phyloP scores from a whole-genome alignment of 2,113 vertebrate genomes.

The Catagonus wagneri region DNA sequence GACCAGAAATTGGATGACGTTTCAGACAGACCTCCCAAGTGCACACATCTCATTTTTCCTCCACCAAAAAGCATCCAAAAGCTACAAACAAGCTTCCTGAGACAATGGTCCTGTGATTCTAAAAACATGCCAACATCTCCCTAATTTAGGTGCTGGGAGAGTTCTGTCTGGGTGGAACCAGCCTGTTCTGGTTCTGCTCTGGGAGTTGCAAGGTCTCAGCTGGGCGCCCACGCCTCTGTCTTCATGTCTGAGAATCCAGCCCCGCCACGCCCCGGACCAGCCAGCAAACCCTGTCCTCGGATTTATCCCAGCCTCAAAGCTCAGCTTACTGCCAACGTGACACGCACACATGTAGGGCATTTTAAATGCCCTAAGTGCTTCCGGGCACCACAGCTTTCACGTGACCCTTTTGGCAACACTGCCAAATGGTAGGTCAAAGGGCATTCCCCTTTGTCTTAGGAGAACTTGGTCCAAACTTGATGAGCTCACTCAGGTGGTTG shows the following conservation, averaged over 20 bases:
- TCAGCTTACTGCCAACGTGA: background rate
- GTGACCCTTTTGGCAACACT: background rate
- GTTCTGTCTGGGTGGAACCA: background rate
- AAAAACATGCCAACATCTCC: background rate
- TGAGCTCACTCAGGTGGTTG: background rate
- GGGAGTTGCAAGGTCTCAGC: background rate
- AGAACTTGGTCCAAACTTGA: background rate
- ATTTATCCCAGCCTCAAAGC: background rate
- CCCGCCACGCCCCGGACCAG: too few species aligned
- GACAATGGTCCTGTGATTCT: background rate
- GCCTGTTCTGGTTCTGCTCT: background rate
- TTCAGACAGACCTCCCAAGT: slow-evolving; percentile 61
- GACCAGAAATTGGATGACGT: background rate
- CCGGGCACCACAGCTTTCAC: background rate
- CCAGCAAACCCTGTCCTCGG: background rate
- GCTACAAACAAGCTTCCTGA: slow-evolving; percentile 4
- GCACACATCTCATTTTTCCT: background rate
- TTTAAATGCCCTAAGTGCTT: too few species aligned
- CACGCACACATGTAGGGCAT: accelerated
- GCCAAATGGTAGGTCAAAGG: background rate
- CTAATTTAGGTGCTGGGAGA: background rate
- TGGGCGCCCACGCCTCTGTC: accelerated
- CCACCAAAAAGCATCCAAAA: slow-evolving; percentile 47
- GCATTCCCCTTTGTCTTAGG: background rate
- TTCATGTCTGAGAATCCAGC: accelerated